Conservation (phyloP, 2,888 invertebrate species). For the Aplocera efformata region DNA sequence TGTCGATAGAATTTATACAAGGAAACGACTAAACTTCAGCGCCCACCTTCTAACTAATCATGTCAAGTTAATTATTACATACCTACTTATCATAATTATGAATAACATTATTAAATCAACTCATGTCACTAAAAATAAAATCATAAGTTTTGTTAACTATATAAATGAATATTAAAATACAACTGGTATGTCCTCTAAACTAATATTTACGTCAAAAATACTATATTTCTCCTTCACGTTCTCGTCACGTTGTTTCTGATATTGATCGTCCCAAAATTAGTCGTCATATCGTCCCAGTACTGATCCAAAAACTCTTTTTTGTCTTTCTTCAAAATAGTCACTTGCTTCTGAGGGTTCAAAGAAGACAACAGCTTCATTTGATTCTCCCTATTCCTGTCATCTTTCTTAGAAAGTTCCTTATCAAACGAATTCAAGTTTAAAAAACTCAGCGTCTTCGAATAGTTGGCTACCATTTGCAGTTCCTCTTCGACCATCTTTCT, state of each 20-base stretch:
- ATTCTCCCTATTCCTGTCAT: not conserved
- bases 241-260: slow-evolving; percentile 11
- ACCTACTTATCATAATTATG: no score
- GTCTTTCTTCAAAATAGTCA: slow-evolving; percentile 15
- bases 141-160: no score
- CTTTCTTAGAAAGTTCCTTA: slow-evolving; percentile 1
- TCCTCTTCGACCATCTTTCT: slow-evolving; percentile 46
- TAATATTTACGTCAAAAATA: not conserved
- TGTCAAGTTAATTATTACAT: no score
- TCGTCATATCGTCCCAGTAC: slow-evolving; percentile 19
- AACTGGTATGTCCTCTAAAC: not conserved
- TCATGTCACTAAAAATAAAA: no score
- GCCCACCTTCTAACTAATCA: no score
- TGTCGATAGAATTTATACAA: no score
- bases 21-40: no score
- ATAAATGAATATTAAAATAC: no score
- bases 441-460: slow-evolving; percentile 38
- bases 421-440: slow-evolving; percentile 23
- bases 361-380: slow-evolving; percentile 14
- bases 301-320: slow-evolving; percentile 11
- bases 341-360: slow-evolving; percentile 13
- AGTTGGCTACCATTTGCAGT: slow-evolving; percentile 36
- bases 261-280: slow-evolving; percentile 6
- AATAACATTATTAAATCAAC: no score
- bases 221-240: slow-evolving; percentile 3